Base-by-base conservation (phyloP, 2,888 invertebrate genomes). In the Athetis lepigone region DNA sequence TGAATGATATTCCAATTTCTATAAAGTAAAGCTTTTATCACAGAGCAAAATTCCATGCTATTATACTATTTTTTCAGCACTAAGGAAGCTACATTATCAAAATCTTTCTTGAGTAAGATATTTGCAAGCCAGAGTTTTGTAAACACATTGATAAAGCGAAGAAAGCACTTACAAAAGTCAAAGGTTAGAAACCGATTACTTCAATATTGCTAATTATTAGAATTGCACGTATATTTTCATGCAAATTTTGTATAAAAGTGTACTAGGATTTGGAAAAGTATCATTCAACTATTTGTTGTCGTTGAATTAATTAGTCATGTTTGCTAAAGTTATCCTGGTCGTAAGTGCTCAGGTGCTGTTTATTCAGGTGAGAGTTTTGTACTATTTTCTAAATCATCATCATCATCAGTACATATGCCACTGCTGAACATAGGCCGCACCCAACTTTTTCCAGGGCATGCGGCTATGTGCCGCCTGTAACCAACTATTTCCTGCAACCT, bases 341-440 rank as follows among this genome's bases (percentile, higher is more conserved):
- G 23, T 67, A 7, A 67, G 71, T 29, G 57, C 50, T 27, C 74
- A 58, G 39, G 74, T 51, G 37, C 36, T 67, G 18, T 29, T 62
- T 3, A 0, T 52, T 0, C 68, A 72, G 68, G 74, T 72, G 39
- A 63, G 49, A 27, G 8, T 19, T 37, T 33, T 37, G 3, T 8
- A 9, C 7, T 2, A 16, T 11, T 21, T 33, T 23, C 1, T n/a
- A n/a, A n/a, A n/a, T n/a, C n/a, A n/a, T n/a, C n/a, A n/a, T n/a
- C n/a, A n/a, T n/a, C n/a, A n/a, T n/a, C n/a, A n/a, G n/a, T n/a
- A n/a, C n/a, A n/a, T n/a, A n/a, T n/a, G n/a, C n/a, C n/a, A n/a
- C n/a, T n/a, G n/a, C n/a, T n/a, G n/a, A n/a, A n/a, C n/a, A n/a
- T n/a, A n/a, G n/a, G n/a, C n/a, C n/a, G n/a, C n/a, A n/a, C n/a